These are phyloP conservation scores for Uloborus diversus DNA, from an alignment of 1,140 invertebrate genomes.

Conservation along the genomic window DNA sequence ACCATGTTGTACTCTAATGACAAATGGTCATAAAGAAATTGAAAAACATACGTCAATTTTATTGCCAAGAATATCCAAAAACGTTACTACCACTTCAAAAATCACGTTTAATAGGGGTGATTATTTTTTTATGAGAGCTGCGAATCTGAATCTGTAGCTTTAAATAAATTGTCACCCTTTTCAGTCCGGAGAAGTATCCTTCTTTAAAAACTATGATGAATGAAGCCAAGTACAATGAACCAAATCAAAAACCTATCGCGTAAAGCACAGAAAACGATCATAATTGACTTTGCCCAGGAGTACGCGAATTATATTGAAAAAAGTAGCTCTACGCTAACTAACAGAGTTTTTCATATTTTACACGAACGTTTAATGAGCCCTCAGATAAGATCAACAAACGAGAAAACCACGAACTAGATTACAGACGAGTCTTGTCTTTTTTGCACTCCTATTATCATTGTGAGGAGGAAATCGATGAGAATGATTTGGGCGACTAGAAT, in stretches of 20 bases:
- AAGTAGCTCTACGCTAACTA: neutral
- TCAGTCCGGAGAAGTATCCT: too few species aligned
- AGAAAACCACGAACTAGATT: conserved; percentile 17
- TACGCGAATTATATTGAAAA: neutral
- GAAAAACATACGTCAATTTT: neutral
- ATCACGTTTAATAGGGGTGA: too few species aligned
- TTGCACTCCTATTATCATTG: conserved; percentile 14
- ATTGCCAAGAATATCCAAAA: neutral
- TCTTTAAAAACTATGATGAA: too few species aligned
- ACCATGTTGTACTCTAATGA: neutral
- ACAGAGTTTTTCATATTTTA: neutral
- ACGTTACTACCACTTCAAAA: too few species aligned
- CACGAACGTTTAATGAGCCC: conserved; percentile 11
- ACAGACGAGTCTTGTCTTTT: conserved; percentile 13
- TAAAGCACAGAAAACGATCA: too few species aligned
- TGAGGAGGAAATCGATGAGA: conserved; percentile 23
- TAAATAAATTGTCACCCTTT: too few species aligned
- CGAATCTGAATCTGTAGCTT: too few species aligned
- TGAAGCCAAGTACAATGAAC: too few species aligned
- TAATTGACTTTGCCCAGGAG: too few species aligned
- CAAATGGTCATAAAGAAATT: neutral
- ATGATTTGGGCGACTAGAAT: conserved; percentile 27
- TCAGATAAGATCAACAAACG: conserved; percentile 45
- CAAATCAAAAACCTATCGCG: too few species aligned
- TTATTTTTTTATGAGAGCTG: too few species aligned